Evolutionary conservation across 2,797 vertebrate species (phyloP).

Genomic region (Gephyroberyx darwinii): DNA sequence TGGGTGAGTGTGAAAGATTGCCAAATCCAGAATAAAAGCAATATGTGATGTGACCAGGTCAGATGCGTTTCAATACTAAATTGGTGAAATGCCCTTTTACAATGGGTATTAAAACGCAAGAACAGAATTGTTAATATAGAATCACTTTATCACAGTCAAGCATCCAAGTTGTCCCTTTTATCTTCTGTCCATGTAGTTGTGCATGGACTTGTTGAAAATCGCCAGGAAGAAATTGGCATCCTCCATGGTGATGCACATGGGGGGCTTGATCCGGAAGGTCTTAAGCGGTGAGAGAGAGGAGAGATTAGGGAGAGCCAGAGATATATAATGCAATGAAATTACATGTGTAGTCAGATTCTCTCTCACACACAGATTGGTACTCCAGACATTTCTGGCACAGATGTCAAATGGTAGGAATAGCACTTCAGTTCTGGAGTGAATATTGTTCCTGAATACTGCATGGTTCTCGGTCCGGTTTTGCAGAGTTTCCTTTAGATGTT

Average conservation of each 20-base stretch:
- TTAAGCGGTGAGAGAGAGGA: conserved; percentile 54
- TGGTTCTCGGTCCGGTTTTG: background rate
- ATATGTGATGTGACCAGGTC: no score
- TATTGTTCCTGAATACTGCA: background rate
- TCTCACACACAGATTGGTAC: background rate
- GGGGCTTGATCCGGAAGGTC: conserved; percentile 90
- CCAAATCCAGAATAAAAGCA: no score
- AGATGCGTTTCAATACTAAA: no score
- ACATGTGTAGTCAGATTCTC: background rate
- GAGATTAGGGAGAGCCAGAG: background rate
- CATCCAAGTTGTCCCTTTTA: conserved; percentile 29
- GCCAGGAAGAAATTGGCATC: conserved; percentile 88
- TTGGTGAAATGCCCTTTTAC: no score
- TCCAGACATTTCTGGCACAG: background rate
- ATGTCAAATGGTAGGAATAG: background rate
- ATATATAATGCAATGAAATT: background rate
- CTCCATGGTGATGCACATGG: conserved; percentile 90
- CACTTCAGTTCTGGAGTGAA: no score
- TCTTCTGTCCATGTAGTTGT: conserved; percentile 79
- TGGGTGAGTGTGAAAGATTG: no score
- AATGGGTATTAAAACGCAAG: no score
- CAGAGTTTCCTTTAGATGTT: background rate
- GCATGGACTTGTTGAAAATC: conserved; percentile 83
- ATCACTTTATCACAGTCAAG: background rate
- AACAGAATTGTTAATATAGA: no score